These are phyloP conservation scores for Seira ritae DNA, from an alignment of 2,888 invertebrate genomes.

Conservation along the genomic window DNA sequence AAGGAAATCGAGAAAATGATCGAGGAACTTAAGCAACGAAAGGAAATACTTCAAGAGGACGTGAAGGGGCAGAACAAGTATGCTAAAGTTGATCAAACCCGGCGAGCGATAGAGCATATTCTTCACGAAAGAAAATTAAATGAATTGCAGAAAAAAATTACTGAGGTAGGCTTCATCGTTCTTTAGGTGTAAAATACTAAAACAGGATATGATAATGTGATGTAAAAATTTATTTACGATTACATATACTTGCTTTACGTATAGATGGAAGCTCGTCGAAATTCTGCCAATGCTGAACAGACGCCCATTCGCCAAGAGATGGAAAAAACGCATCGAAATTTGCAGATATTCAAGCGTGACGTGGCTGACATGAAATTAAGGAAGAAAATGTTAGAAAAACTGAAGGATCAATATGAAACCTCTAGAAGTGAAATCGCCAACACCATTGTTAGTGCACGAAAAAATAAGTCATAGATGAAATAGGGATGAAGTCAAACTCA, in stretches of 20 bases:
- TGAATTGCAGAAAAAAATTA: constrained; percentile 24
- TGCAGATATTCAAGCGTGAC: constrained; percentile 28
- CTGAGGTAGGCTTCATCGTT: constrained; percentile 1
- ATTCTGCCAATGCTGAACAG: not conserved
- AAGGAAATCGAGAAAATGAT: constrained; percentile 31
- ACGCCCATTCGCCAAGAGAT: constrained; percentile 22
- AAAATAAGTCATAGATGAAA: too few species aligned
- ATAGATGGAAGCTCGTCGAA: constrained; percentile 25
- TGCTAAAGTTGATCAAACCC: constrained; percentile 44
- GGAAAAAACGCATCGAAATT: not conserved
- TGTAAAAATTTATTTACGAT: too few species aligned
- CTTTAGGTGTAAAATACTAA: too few species aligned
- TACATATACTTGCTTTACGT: constrained; percentile 2
- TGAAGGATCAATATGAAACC: constrained; percentile 29
- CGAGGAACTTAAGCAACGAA: constrained; percentile 26
- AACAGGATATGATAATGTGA: constrained; percentile 16
- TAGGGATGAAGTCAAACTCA: too few species aligned
- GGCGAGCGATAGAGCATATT: constrained; percentile 55
- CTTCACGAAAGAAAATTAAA: constrained; percentile 48
- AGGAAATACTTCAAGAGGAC: constrained; percentile 38
- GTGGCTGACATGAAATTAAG: constrained; percentile 8
- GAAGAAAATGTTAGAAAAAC: constrained; percentile 19
- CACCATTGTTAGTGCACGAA: not conserved
- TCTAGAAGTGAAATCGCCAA: constrained; percentile 3
- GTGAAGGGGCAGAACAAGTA: constrained; percentile 26